Evolutionary conservation across 23 tunicate species (phyloP).

Genomic region (Aplidium turbinatum): DNA sequence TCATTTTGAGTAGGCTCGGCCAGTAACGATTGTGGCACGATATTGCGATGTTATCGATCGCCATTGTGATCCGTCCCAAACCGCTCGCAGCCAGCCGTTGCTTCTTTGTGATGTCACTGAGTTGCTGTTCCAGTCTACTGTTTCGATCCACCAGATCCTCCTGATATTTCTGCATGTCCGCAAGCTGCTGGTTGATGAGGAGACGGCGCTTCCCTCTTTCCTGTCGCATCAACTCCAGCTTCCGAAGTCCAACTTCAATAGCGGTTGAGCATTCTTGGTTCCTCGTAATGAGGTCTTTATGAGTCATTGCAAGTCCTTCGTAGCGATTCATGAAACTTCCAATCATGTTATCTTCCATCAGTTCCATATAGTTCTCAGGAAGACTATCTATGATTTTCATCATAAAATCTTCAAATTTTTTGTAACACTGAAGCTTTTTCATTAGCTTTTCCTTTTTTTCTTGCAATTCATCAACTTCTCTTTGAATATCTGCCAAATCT

Average conservation of each 20-base stretch:
- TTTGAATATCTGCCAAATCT: conserved; percentile 35
- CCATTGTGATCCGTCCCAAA: conserved; percentile 69
- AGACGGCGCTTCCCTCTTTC: conserved; percentile 63
- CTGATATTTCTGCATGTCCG: conserved; percentile 53
- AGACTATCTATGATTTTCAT: conserved; percentile 52
- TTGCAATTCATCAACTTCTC: conserved; percentile 42
- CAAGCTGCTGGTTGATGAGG: conserved; percentile 66
- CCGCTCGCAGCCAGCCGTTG: conserved; percentile 46
- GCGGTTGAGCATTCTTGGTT: conserved; percentile 29
- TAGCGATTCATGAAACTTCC: conserved; percentile 69
- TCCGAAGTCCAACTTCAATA: conserved; percentile 57
- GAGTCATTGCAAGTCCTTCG: conserved; percentile 73
- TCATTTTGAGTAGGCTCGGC: conserved; percentile 58
- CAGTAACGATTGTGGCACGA: conserved; percentile 73
- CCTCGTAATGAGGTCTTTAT: conserved; percentile 3
- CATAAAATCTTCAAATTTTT: conserved; percentile 64
- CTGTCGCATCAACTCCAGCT: conserved; percentile 55
- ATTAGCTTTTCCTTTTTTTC: conserved; percentile 27
- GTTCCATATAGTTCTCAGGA: conserved; percentile 75
- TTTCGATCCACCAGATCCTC: conserved; percentile 54
- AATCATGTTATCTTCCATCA: conserved; percentile 75
- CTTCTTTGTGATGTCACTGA: conserved; percentile 20
- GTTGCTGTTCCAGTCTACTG: conserved; percentile 56
- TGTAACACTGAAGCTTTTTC: conserved; percentile 49
- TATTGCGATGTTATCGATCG: conserved; percentile 67